Evolutionary conservation across 2,888 invertebrate species (phyloP), one percentile per base, ranked within the genome.

Genomic region (Drosophila mimica): DNA sequence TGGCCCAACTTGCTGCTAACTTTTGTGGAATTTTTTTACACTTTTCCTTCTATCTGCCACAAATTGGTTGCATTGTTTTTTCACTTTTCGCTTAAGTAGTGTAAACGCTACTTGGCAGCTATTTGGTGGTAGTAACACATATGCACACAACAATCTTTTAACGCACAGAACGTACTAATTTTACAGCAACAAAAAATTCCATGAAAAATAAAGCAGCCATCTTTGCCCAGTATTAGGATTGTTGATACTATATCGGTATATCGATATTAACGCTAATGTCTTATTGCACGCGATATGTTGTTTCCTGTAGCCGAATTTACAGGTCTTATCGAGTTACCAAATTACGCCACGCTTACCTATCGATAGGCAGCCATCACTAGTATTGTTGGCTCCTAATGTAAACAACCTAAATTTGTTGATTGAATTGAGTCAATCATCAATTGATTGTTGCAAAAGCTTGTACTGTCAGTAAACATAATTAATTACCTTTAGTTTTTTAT

Each of bases 161-260:
- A 73, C 56, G 70, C 60, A 73, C 53, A 58, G 49, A 75, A 66
- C 54, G 56, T 59, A 67, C 67, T 70, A 68, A 53, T 63, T 73
- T 79, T 65, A 79, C 73, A 76, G 79, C 65, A 79, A 79, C 79
- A 79, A 76, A 79, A 79, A 70, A 74, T 79, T 78, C 79, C 74
- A 79, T 78, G 78, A 78, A 78, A 78, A 78, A 78, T 78, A 78
- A 78, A 78, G 78, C 78, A 78, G 78, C 78, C 78, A 78, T 78
- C 78, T 78, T 78, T 78, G 77, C 76, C 54, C 76, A 76, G 72
- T 76, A 65, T 72, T 72, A 77, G 68, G 69, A 76, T 76, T 76
- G 72, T 76, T 76, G 76, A 76, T 76, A 72, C 65, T 54, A 62
- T 69, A 77, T 74, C 74, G 74, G 60, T 57, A 15, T 64, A 74